Percentiles rank a stretch among this genome's conserved stretches.
Conservation (phyloP, 2,797 vertebrate species). For the Chaenodraco wilsoni region DNA sequence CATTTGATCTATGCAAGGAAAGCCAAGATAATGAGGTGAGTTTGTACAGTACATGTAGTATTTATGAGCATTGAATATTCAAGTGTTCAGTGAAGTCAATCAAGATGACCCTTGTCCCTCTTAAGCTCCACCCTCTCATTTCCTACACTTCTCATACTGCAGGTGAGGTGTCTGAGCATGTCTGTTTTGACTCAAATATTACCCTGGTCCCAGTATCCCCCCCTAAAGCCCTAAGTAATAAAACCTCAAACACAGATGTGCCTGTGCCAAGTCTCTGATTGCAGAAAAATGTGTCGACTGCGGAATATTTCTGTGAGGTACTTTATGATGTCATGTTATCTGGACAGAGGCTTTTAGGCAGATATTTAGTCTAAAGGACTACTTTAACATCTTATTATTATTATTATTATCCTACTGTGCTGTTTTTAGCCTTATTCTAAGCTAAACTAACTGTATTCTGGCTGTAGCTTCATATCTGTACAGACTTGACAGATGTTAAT, state of each 20-base stretch:
- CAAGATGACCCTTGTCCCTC: background rate
- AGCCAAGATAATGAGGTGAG: slow-evolving; percentile 15
- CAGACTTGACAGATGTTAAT: background rate
- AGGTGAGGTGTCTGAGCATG: slow-evolving; percentile 6
- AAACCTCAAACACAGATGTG: slow-evolving; percentile 4
- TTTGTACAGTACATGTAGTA: background rate
- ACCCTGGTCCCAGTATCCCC: background rate
- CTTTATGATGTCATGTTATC: background rate
- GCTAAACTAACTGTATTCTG: background rate
- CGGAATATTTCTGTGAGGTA: background rate
- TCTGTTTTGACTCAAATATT: slow-evolving; percentile 20
- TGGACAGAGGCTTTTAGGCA: background rate
- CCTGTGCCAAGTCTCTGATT: background rate
- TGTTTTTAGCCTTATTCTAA: background rate
- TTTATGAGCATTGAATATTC: background rate
- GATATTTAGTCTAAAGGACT: background rate
- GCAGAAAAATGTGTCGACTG: background rate
- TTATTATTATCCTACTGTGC: too few relatives aligned
- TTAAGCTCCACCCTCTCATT: slow-evolving; percentile 9
- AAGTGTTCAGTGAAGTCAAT: slow-evolving; percentile 6
- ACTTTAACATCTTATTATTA: background rate
- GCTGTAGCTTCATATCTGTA: background rate
- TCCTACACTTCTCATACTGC: background rate
- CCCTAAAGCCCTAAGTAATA: background rate
- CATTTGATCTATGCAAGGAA: slow-evolving; percentile 20